Evolutionary conservation across 37 sponge, comb jelly and placozoan genomes (phyloP).

Genomic region (Beroe ovata): DNA sequence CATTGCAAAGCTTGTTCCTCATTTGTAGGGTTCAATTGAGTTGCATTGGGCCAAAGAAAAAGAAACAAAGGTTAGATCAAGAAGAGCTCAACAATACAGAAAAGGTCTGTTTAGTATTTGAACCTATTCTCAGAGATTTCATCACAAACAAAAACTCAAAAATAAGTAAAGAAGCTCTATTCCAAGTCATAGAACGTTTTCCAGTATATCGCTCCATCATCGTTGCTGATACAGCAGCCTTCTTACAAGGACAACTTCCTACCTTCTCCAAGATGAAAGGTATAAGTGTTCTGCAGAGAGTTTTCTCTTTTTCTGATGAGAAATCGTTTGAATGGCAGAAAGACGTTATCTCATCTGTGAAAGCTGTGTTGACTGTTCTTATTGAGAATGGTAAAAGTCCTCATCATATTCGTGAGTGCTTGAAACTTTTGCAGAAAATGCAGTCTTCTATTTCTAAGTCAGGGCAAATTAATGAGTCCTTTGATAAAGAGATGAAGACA

Average conservation of each 20-base stretch:
- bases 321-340: not conserved
- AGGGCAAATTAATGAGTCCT: not conserved
- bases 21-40: conserved; percentile 9
- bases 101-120: not conserved
- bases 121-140: not conserved
- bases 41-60: not conserved
- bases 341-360: not conserved
- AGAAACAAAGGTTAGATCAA: not conserved
- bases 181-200: conserved; percentile 48
- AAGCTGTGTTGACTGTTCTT: not conserved
- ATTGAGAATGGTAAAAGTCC: conserved; percentile 19
- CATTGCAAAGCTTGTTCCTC: conserved; percentile 6
- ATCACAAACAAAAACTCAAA: conserved; percentile 46
- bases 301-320: conserved; percentile 29
- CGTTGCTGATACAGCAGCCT: not conserved
- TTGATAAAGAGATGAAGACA: not conserved
- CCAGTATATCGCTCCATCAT: not conserved
- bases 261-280: conserved; percentile 18
- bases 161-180: not conserved
- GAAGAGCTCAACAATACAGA: not conserved
- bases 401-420: conserved; percentile 51
- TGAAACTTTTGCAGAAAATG: conserved; percentile 12
- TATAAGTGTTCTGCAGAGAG: conserved; percentile 19
- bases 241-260: not conserved
- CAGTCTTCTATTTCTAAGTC: not conserved